These are phyloP conservation scores for Leptopilina boulardi DNA, from an alignment of 1,140 invertebrate species.

Conservation along the genomic window DNA sequence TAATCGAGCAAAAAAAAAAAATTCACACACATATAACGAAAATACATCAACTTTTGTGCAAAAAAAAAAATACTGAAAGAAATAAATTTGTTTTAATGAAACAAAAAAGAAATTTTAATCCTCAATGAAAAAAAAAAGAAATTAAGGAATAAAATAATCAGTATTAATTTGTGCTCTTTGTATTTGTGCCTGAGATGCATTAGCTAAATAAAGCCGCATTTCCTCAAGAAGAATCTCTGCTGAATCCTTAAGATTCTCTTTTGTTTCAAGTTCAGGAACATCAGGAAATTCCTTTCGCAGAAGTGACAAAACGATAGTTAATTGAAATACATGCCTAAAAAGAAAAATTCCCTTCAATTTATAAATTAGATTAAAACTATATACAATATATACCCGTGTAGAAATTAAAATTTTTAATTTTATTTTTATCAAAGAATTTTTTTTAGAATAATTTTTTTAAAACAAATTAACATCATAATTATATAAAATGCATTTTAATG, in stretches of 20 bases:
- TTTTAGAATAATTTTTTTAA: no score
- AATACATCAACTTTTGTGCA: no score
- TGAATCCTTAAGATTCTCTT: constrained; percentile 51
- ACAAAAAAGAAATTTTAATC: background rate
- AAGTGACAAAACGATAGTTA: constrained; percentile 61
- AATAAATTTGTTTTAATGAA: no score
- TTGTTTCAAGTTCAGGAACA: constrained; percentile 46
- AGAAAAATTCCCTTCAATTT: background rate
- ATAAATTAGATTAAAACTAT: background rate
- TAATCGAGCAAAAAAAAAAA: no score
- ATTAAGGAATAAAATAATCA: constrained; percentile 67
- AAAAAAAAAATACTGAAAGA: background rate
- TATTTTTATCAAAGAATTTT: no score
- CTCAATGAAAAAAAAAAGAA: background rate
- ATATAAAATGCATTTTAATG: no score
- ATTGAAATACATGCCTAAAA: constrained; percentile 57
- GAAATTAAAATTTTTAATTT: no score
- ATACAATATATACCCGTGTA: no score
- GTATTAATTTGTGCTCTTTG: constrained; percentile 64
- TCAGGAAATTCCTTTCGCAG: constrained; percentile 59
- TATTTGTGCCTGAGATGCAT: constrained; percentile 48
- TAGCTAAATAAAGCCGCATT: constrained; percentile 60
- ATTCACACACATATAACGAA: no score
- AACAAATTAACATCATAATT: no score
- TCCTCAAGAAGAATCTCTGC: constrained; percentile 60